Percentiles rank a stretch among this genome's conserved stretches.
phyloP scores from a whole-genome alignment of 2,113 vertebrate species.

The Nerophis ophidion region DNA sequence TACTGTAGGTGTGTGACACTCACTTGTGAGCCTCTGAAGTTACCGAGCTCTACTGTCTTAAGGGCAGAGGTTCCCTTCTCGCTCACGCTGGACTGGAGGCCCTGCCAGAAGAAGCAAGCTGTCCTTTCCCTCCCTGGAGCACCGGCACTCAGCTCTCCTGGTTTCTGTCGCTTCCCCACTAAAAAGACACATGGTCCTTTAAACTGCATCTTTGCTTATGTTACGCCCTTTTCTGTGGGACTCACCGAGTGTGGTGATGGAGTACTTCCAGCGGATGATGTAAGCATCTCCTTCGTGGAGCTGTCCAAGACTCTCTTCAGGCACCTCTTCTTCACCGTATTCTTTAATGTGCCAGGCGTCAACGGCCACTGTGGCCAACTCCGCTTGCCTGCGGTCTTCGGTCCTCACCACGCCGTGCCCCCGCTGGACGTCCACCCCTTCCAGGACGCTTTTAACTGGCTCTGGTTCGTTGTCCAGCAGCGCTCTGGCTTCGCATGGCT shows the following conservation, averaged over 20 bases:
- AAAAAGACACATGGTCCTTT: constrained; percentile 10
- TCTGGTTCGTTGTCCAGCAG: constrained; percentile 55
- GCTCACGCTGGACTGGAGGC: constrained; percentile 67
- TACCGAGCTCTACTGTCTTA: constrained; percentile 77
- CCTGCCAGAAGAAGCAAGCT: constrained; percentile 79
- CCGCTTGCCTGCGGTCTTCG: constrained; percentile 67
- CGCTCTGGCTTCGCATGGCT: constrained; percentile 59
- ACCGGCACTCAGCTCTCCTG: constrained; percentile 64
- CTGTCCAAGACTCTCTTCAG: constrained; percentile 66
- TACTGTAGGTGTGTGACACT: background rate
- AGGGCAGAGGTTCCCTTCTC: constrained; percentile 77
- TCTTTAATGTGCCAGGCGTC: constrained; percentile 76
- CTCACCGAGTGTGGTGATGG: constrained; percentile 72
- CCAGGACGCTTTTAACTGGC: constrained; percentile 54
- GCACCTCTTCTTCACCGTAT: constrained; percentile 69
- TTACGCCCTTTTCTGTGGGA: background rate
- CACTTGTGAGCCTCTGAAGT: constrained; percentile 68
- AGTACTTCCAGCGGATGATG: constrained; percentile 77
- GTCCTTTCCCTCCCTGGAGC: constrained; percentile 68
- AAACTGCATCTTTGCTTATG: background rate
- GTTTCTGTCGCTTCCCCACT: constrained; percentile 74
- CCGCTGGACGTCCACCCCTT: constrained; percentile 73
- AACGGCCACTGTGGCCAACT: constrained; percentile 64
- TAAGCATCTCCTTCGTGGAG: constrained; percentile 74
- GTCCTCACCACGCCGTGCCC: constrained; percentile 68